Evolutionary conservation across 2,113 vertebrate genomes (phyloP), one percentile per base, ranked within the genome.

Genomic region (Oryzias woworae): DNA sequence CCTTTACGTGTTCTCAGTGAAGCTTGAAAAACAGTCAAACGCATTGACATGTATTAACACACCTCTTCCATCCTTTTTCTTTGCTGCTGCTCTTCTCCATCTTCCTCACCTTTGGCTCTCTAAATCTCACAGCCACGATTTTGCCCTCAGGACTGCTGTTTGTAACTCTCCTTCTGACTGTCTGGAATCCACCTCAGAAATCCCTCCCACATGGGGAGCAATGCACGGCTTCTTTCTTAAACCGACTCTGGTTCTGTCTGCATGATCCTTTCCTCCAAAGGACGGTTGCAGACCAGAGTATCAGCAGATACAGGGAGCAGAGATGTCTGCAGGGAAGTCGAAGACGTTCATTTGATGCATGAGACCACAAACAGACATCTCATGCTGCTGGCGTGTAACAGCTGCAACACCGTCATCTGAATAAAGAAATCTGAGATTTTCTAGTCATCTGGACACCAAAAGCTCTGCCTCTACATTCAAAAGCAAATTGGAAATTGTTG

Each of bases 1-100:
- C 83, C 75, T 84, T 83, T 73, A 49, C 68, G 77, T 78, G 74
- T 81, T 84, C 72, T 58, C 74, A 60, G 50, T 45, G 44, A 70
- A 70, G 71, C 68, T 70, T 69, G 62, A 51, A 54, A 69, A 69
- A 74, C 55, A 63, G 50, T 66, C 68, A 70, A 53, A 20, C 62
- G 53, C 59, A 57, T 6, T 50, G 76, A 20, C 69, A 62, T 44
- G 48, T 46, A 63, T 72, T 77, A 43, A 44, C 71, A 53, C 58
- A n/a, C 52, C 5, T 16, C 66, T 64, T 48, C 57, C 60, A 58
- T 78, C 58, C 71, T 54, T 60, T 58, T 76, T 57, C 68, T 54
- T 63, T 63, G 61, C 20, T 23, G n/a, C 66, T 2, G 5, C 26
- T 46, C 58, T n/a, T 74, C 58, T 64, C 15, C 46, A 14, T 47